phyloP scores from a whole-genome alignment of 2,888 invertebrate species.

The Pogonocherus hispidulus region DNA sequence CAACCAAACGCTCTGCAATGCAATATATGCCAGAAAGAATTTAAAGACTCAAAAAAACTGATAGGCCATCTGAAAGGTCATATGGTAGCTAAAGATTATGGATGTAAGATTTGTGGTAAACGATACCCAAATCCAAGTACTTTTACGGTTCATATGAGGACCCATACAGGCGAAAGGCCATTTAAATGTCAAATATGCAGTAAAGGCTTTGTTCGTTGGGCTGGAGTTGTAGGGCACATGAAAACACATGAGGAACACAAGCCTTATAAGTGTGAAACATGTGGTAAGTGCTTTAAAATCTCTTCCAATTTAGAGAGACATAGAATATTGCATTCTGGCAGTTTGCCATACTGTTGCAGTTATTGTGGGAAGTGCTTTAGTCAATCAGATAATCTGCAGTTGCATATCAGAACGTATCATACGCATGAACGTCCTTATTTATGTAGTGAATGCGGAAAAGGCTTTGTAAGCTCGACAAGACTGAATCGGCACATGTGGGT shows the following conservation, averaged over 20 bases:
- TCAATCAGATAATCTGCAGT: constrained; percentile 63
- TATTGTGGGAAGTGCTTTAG: constrained; percentile 65
- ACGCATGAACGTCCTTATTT: constrained; percentile 65
- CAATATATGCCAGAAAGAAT: constrained; percentile 64
- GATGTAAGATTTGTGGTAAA: constrained; percentile 66
- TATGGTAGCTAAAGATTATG: constrained; percentile 64
- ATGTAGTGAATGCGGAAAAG: constrained; percentile 64
- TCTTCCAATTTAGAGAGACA: constrained; percentile 64
- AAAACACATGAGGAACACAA: constrained; percentile 62
- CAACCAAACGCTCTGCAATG: constrained; percentile 59
- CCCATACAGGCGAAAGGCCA: constrained; percentile 70
- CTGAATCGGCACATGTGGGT: constrained; percentile 66
- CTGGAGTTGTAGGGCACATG: constrained; percentile 65
- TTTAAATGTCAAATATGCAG: constrained; percentile 64
- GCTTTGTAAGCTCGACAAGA: constrained; percentile 64
- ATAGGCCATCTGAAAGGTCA: constrained; percentile 65
- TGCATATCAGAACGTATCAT: constrained; percentile 65
- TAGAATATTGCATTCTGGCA: constrained; percentile 62
- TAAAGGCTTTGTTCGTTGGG: constrained; percentile 65
- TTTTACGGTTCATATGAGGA: constrained; percentile 74
- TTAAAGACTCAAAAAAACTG: constrained; percentile 61
- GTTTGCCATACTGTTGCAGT: constrained; percentile 62
- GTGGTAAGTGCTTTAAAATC: constrained; percentile 64
- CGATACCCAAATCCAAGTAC: constrained; percentile 66
- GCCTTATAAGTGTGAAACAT: constrained; percentile 63